Evolutionary conservation across 2,797 vertebrate species (phyloP).

Genomic region (Intellagama lesueurii): DNA sequence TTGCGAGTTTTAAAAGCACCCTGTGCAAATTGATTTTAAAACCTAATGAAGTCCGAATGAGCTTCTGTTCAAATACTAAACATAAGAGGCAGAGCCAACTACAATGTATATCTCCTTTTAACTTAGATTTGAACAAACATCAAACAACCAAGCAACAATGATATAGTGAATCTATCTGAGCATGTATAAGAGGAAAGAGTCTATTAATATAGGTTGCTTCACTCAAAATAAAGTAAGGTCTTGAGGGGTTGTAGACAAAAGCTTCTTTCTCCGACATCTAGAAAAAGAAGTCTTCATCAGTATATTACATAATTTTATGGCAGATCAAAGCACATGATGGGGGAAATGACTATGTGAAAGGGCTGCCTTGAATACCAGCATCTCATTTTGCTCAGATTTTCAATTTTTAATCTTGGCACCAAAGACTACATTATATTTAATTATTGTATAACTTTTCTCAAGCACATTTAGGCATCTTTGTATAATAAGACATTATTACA

Average conservation of each 20-base stretch:
- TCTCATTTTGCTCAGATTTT: conserved; percentile 25
- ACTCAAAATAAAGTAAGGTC: conserved; percentile 43
- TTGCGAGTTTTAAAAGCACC: background rate
- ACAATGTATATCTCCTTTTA: conserved; percentile 41
- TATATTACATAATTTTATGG: conserved; percentile 31
- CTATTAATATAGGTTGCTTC: conserved; percentile 11
- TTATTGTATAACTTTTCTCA: conserved; percentile 54
- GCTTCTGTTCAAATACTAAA: background rate
- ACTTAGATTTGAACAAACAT: background rate
- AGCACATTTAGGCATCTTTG: conserved; percentile 56
- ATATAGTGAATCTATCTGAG: conserved; percentile 39
- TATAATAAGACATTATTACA: conserved; percentile 59
- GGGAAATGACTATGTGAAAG: background rate
- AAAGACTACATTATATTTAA: conserved; percentile 35
- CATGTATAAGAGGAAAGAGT: conserved; percentile 14
- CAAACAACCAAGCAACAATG: conserved; percentile 24
- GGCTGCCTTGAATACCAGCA: conserved; percentile 19
- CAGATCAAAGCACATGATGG: conserved; percentile 24
- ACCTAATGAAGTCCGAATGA: background rate
- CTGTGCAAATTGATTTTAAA: background rate
- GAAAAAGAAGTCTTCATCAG: background rate
- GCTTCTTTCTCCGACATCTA: conserved; percentile 15
- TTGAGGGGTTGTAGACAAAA: conserved; percentile 20
- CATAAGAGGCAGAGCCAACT: background rate
- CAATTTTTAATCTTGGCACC: conserved; percentile 24